A percentile compares a stretch with the other conserved stretches of the same genome.
phyloP scores from a whole-genome alignment of 2,888 invertebrate genomes.

The Odiellus spinosus region DNA sequence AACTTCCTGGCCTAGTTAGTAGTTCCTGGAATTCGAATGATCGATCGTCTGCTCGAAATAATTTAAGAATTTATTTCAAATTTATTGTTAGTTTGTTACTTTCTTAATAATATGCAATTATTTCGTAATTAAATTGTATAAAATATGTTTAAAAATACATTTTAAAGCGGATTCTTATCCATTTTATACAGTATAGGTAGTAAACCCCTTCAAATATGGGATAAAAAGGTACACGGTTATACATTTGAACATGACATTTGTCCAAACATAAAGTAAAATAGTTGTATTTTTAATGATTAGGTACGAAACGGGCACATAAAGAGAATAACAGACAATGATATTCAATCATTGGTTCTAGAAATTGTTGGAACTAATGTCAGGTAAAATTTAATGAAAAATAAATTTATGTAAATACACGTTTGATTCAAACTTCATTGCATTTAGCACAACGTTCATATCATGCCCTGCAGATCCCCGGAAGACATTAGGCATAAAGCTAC shows the following conservation, averaged over 20 bases:
- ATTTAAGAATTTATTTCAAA: no score
- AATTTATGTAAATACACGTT: no score
- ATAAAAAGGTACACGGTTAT: conserved; percentile 44
- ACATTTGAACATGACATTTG: no score
- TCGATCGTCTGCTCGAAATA: no score
- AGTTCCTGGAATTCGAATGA: no score
- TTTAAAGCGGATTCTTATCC: conserved; percentile 67
- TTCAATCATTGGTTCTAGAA: conserved; percentile 80
- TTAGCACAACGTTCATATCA: conserved; percentile 74
- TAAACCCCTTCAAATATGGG: conserved; percentile 72
- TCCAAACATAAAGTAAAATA: no score
- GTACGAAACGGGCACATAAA: conserved; percentile 87
- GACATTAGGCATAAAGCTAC: conserved; percentile 77
- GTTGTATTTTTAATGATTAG: conserved; percentile 28
- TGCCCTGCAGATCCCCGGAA: conserved; percentile 81
- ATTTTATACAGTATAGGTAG: conserved; percentile 72
- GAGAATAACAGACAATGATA: conserved; percentile 82
- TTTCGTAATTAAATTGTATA: not conserved
- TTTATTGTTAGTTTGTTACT: no score
- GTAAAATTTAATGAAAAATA: conserved; percentile 26
- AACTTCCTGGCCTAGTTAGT: no score
- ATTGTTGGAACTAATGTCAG: conserved; percentile 82
- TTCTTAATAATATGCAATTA: not conserved
- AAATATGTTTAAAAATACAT: conserved; percentile 65
- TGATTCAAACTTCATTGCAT: no score